Conservation (phyloP, 1,140 invertebrate genomes). For the Hycleus phaleratus region DNA sequence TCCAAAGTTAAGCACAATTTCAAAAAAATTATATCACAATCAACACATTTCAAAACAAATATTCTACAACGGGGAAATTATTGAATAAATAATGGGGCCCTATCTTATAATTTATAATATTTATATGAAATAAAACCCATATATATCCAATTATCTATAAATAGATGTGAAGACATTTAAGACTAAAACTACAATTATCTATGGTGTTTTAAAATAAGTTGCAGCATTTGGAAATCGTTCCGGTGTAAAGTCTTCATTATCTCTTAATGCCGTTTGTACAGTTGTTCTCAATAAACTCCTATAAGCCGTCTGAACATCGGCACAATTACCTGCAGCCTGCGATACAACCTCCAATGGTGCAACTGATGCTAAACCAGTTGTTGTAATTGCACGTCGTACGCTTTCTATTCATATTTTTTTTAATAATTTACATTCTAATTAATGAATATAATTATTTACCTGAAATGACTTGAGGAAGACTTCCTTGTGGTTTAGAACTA, state of each 20-base stretch:
- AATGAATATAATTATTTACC: slow-evolving; percentile 20
- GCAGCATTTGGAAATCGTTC: slow-evolving; percentile 46
- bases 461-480: slow-evolving; percentile 39
- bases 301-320: slow-evolving; percentile 43
- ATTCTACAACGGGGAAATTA: too few relatives aligned
- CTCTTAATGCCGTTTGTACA: slow-evolving; percentile 40
- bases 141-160: too few relatives aligned
- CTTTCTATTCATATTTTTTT: slow-evolving; percentile 36
- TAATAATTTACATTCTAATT: not conserved
- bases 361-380: slow-evolving; percentile 42
- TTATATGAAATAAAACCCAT: too few relatives aligned
- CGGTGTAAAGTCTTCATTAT: slow-evolving; percentile 45
- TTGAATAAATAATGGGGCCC: too few relatives aligned
- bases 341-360: slow-evolving; percentile 42
- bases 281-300: slow-evolving; percentile 40
- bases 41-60: too few relatives aligned
- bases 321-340: slow-evolving; percentile 37
- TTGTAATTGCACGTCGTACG: slow-evolving; percentile 46
- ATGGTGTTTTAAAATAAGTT: slow-evolving; percentile 39
- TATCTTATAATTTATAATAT: too few relatives aligned
- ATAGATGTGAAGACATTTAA: too few relatives aligned
- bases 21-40: too few relatives aligned
- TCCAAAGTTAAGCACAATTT: too few relatives aligned
- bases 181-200: too few relatives aligned
- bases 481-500: slow-evolving; percentile 41